These are phyloP conservation scores for Hyles euphorbiae DNA, from an alignment of 1,140 invertebrate genomes.

Conservation along the genomic window DNA sequence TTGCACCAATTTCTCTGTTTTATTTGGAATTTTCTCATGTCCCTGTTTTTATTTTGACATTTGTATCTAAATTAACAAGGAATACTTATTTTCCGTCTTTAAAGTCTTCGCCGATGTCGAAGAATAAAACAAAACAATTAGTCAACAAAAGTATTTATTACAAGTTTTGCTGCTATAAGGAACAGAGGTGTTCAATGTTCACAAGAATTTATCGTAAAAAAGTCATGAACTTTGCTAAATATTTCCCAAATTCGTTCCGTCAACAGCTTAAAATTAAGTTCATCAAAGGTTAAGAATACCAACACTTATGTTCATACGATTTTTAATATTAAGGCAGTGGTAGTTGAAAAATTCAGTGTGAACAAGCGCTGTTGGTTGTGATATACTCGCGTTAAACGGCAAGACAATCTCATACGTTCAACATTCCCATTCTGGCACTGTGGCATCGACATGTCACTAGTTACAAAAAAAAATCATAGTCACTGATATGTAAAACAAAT, in stretches of 20 bases:
- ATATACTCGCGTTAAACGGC: conserved; percentile 9
- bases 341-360: background rate
- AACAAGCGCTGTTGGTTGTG: background rate
- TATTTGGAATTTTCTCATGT: conserved; percentile 19
- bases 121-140: conserved; percentile 13
- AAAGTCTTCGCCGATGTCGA: too few relatives aligned
- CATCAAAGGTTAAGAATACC: too few relatives aligned
- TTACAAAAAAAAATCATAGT: conserved; percentile 52
- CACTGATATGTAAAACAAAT: conserved; percentile 13
- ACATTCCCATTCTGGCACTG: conserved; percentile 35
- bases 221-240: too few relatives aligned
- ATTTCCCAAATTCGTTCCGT: too few relatives aligned
- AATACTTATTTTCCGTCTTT: too few relatives aligned
- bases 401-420: conserved; percentile 10
- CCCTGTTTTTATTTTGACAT: background rate
- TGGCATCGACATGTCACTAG: conserved; percentile 33
- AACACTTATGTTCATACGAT: background rate
- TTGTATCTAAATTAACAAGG: too few relatives aligned
- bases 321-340: too few relatives aligned
- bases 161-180: conserved; percentile 27
- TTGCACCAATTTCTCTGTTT: conserved; percentile 40
- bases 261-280: too few relatives aligned
- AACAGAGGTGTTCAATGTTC: conserved; percentile 7
- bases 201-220: too few relatives aligned
- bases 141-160: conserved; percentile 43